phyloP scores from a whole-genome alignment of 2,888 invertebrate species.

The Theretra japonica region DNA sequence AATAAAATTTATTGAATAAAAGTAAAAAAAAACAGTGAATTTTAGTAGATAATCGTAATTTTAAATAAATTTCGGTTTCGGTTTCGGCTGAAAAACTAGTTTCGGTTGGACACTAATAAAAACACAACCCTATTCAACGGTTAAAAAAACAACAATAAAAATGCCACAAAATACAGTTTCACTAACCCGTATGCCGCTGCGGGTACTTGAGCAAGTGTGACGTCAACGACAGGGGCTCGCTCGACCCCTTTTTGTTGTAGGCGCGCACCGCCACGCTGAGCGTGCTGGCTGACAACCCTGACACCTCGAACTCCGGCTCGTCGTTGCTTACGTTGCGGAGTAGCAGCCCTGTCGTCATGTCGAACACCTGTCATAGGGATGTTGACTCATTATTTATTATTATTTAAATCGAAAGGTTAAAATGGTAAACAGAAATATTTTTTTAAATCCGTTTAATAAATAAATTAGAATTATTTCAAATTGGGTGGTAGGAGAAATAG shows the following conservation, averaged over 20 bases:
- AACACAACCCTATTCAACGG: not conserved
- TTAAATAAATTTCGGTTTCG: no score
- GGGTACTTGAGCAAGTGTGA: slow-evolving; percentile 87
- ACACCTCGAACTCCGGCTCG: slow-evolving; percentile 85
- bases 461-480: no score
- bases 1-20: no score
- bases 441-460: no score
- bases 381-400: no score
- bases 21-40: no score
- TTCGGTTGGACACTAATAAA: no score
- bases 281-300: slow-evolving; percentile 84
- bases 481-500: no score
- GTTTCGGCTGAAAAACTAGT: no score
- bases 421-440: no score
- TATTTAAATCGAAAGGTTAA: no score
- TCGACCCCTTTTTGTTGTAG: slow-evolving; percentile 88
- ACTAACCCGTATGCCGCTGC: slow-evolving; percentile 85
- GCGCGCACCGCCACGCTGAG: slow-evolving; percentile 87
- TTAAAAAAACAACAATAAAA: not conserved
- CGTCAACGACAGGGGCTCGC: slow-evolving; percentile 85
- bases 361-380: slow-evolving; percentile 66
- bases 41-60: no score
- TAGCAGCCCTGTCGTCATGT: slow-evolving; percentile 77
- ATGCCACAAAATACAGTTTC: not conserved
- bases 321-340: slow-evolving; percentile 85